These are phyloP conservation scores for Megalopta genalis DNA, from an alignment of 1,140 invertebrate species.

Conservation along the genomic window DNA sequence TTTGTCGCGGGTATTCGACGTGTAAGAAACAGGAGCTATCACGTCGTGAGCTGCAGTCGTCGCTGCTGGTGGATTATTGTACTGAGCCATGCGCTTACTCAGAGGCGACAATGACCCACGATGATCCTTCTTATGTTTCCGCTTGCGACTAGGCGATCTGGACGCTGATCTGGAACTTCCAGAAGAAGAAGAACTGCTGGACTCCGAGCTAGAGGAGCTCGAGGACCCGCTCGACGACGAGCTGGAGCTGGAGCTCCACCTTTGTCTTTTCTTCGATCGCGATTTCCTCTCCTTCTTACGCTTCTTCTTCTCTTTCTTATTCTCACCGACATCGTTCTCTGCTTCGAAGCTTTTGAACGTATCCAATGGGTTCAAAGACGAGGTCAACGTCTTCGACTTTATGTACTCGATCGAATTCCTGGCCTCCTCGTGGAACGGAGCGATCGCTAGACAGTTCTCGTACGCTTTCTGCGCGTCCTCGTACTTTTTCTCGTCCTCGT, in stretches of 20 bases:
- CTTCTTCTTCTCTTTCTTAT: conserved; percentile 87
- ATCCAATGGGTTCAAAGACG: conserved; percentile 72
- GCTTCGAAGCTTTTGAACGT: conserved; percentile 75
- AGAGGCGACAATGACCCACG: conserved; percentile 87
- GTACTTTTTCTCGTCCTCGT: conserved; percentile 91
- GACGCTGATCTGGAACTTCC: conserved; percentile 84
- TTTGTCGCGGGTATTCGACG: conserved; percentile 78
- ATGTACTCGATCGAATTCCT: conserved; percentile 89
- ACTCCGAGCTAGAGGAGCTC: conserved; percentile 81
- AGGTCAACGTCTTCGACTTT: conserved; percentile 82
- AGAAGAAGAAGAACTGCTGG: conserved; percentile 81
- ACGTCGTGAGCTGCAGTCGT: conserved; percentile 81
- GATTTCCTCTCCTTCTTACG: conserved; percentile 87
- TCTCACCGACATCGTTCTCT: conserved; percentile 73
- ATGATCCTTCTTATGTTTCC: conserved; percentile 85
- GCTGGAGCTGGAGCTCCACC: conserved; percentile 83
- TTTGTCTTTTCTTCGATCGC: conserved; percentile 85
- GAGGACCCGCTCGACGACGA: conserved; percentile 84
- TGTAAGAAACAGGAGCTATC: conserved; percentile 81
- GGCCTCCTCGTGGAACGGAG: conserved; percentile 91
- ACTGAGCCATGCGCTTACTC: conserved; percentile 88
- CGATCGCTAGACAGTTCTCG: conserved; percentile 88
- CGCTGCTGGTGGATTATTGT: conserved; percentile 78
- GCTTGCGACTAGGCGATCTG: conserved; percentile 81
- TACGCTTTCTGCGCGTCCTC: conserved; percentile 92